A percentile compares a stretch with the other conserved stretches of the same genome.
These are phyloP conservation scores for Cercopithecus neglectus DNA, from an alignment of 2,797 vertebrate species.

Conservation along the genomic window DNA sequence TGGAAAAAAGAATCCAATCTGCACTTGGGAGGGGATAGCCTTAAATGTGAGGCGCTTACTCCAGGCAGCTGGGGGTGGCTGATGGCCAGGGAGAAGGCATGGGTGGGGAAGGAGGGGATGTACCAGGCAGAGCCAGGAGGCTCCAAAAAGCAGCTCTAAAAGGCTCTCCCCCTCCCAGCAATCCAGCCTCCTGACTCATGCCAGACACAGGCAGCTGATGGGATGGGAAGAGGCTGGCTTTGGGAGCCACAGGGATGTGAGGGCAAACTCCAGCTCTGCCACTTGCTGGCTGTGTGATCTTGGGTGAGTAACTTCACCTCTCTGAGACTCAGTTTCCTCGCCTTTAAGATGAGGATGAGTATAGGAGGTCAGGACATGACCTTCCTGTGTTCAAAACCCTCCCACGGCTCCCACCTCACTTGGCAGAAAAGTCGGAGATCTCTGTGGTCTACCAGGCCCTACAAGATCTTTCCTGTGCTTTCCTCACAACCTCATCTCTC, in stretches of 20 bases:
- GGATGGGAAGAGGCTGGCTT: not conserved
- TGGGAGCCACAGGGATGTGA: not conserved
- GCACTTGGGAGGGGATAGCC: not conserved
- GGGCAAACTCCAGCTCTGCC: not conserved
- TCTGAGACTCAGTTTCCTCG: not conserved
- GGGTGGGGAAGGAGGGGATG: not conserved
- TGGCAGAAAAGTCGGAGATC: not conserved
- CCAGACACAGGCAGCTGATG: not conserved
- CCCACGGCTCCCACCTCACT: not conserved
- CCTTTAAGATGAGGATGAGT: not conserved
- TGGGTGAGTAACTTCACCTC: not conserved
- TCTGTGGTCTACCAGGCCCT: not conserved
- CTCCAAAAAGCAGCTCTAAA: not conserved
- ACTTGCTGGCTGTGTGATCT: not conserved
- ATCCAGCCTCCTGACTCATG: not conserved
- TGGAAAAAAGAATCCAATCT: not conserved
- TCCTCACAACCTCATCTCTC: not conserved
- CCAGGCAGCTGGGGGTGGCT: not conserved
- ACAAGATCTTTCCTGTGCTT: fast-evolving
- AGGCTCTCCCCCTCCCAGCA: fast-evolving
- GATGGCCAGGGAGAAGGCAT: too few relatives aligned
- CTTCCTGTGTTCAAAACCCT: not conserved
- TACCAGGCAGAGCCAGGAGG: not conserved
- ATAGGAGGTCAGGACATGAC: not conserved
- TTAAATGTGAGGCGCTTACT: not conserved